Conservation (phyloP, 2,888 invertebrate species). For the Sturmia bella region DNA sequence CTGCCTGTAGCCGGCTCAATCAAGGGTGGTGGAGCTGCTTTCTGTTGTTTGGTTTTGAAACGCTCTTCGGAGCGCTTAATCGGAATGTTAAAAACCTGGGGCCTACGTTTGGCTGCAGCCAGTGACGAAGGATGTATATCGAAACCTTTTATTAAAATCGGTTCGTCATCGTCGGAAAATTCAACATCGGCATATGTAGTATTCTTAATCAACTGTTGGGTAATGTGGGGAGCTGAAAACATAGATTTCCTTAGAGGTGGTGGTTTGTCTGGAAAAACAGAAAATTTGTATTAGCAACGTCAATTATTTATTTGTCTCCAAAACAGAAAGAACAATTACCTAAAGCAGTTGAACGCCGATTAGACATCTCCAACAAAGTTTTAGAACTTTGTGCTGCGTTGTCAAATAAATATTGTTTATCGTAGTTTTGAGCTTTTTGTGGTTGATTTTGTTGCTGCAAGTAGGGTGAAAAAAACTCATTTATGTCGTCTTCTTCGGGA, state of each 20-base stretch:
- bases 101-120: conserved; percentile 37
- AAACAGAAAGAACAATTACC: conserved; percentile 45
- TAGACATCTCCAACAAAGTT: conserved; percentile 58
- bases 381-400: conserved; percentile 57
- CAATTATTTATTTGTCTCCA: background rate
- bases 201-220: conserved; percentile 72
- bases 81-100: conserved; percentile 73
- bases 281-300: background rate
- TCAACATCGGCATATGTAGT: conserved; percentile 74
- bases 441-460: conserved; percentile 31
- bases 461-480: conserved; percentile 55
- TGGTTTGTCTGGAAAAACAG: conserved; percentile 61
- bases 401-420: conserved; percentile 59
- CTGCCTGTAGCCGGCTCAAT: conserved; percentile 74
- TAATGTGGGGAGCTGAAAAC: conserved; percentile 74
- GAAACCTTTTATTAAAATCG: conserved; percentile 63
- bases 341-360: conserved; percentile 53
- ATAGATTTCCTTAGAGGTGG: conserved; percentile 74
- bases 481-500: conserved; percentile 74
- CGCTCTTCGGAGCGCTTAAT: conserved; percentile 63
- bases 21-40: conserved; percentile 74
- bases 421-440: conserved; percentile 45
- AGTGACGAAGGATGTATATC: conserved; percentile 46
- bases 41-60: conserved; percentile 47
- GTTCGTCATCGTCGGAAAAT: conserved; percentile 79